Base-by-base conservation (phyloP, 2,113 vertebrate genomes). In the Lasiurus cinereus region DNA sequence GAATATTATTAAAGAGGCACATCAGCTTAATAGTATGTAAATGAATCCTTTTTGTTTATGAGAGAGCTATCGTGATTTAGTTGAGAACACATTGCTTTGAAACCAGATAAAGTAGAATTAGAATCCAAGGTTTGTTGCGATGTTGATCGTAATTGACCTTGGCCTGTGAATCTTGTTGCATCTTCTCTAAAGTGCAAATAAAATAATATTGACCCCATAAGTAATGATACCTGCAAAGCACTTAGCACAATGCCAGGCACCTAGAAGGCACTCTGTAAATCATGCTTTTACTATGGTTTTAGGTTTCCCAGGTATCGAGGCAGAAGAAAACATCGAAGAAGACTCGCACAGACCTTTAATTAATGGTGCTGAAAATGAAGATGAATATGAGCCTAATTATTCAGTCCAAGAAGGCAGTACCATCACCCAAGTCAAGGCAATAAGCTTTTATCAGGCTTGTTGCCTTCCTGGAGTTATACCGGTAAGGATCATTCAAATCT, bases 401-500 rank as follows among this genome's bases (percentile, higher is more conserved):
- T 98, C 98, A 1, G 93, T 98, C 88, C 98, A 99, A 96, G 98
- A 93, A 46, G 90, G 98, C 0, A 97, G 97, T 9, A 3, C 36
- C 11, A 29, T 74, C 10, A 24, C 33, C 31, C 92, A 98, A 3
- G 97, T 96, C 66, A 97, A 96, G 50, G 98, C 99, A 24, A 98
- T 99, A 66, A 97, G 99, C 83, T 99, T 99, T 94, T 96, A 98
- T 84, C 98, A 99, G 98, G 99, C 99, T 12, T 99, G 99, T 97
- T 99, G 99, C 87, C 98, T 99, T 67, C 99, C 99, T 0, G 99
- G 99, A 36, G 99, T 99, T 36, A 94, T 99, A 11, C 98, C 98
- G 94, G 99, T 99, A 96, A 99, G 99, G 22, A 66, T n/a, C 0
- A 0, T 10, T 21, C 64, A 16, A 0, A 7, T n/a, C 27, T 48